Evolutionary conservation across 2,113 vertebrate species (phyloP), one percentile per base, ranked within the genome.

Genomic region (Dryoscopus gambensis): DNA sequence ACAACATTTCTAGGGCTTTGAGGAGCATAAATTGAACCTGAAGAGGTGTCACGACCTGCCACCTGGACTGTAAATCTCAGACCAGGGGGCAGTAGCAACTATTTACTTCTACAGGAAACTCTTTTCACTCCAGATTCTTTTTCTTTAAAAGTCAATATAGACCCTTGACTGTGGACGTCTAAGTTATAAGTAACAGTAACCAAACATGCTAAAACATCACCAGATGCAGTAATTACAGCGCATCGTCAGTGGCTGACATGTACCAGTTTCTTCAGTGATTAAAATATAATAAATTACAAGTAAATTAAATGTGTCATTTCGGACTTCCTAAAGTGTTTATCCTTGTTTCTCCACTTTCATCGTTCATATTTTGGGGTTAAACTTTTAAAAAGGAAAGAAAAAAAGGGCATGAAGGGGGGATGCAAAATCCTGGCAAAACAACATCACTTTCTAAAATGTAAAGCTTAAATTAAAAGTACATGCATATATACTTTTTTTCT

Each of bases 11-110:
- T 57, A n/a, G 88, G 85, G 52, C 76, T 96, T 57, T 64, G 60
- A 92, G 88, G 63, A 88, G 83, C 85, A 68, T 71, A 92, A 90
- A 90, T 88, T 90, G 83, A 92, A 83, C 64, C 44, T 89, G 67
- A 90, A 92, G 87, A 96, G 64, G 79, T 95, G 92, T 93, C 90
- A 5, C 1, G n/a, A 84, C 85, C 88, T 96, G 65, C 47, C 85
- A 93, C 77, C 68, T 90, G 76, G 53, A 21, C 77, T 88, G 9
- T 90, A 74, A 94, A 94, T 89, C 64, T 80, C 37, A 53, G 44
- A 56, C 15, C 21, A 44, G 70, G 19, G 39, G 57, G 30, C 33
- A 56, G 16, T 37, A 53, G 16, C 47, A 59, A 40, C 50, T 89
- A 3, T 62, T 75, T 80, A 28, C 71, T 91, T 90, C 33, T 83